A percentile compares a stretch with the other conserved stretches of the same genome.
Conservation (phyloP, 2,888 invertebrate genomes). For the Eupithecia subumbrata region DNA sequence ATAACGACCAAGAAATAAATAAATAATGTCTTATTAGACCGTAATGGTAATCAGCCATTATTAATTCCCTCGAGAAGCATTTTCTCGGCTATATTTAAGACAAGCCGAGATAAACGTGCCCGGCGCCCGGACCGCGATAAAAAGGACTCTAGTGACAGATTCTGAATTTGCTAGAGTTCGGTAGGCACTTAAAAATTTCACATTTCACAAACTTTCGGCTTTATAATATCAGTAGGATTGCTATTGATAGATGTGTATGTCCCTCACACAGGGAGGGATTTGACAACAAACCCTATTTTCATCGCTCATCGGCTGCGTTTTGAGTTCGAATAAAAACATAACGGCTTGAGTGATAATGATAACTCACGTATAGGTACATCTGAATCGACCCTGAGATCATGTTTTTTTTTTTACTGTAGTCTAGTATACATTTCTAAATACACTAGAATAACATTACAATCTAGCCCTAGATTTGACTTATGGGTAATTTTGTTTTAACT, state of each 20-base stretch:
- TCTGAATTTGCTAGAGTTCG: conserved; percentile 29
- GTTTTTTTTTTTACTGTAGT: no score
- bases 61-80: conserved; percentile 11
- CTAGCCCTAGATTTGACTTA: no score
- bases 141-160: conserved; percentile 42
- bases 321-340: no score
- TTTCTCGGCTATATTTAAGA: conserved; percentile 9
- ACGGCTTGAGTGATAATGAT: no score
- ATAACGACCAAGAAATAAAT: neutral
- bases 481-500: no score
- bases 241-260: no score
- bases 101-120: conserved; percentile 23
- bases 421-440: no score
- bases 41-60: conserved; percentile 3
- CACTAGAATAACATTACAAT: no score
- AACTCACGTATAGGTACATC: neutral
- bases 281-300: neutral
- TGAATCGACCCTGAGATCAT: neutral
- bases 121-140: conserved; percentile 15
- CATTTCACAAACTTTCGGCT: no score
- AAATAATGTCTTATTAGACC: neutral
- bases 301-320: neutral
- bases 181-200: neutral
- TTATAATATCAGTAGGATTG: no score
- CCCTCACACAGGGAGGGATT: no score